Evolutionary conservation across 2,113 vertebrate species (phyloP).

Genomic region (Oryzias melastigma): DNA sequence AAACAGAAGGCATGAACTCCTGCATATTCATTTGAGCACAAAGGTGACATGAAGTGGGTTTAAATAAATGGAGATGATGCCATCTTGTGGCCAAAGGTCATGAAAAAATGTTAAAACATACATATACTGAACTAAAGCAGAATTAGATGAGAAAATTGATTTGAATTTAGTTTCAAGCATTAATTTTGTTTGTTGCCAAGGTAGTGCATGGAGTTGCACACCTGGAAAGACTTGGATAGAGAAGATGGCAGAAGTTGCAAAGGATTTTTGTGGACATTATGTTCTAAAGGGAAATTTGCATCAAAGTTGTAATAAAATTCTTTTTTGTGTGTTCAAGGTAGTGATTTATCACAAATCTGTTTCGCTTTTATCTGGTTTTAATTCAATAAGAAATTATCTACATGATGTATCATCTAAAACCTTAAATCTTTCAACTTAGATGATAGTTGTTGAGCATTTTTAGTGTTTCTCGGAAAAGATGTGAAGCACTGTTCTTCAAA

Average conservation of each 20-base stretch:
- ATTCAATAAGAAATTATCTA: too few relatives aligned
- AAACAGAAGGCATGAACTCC: conserved; percentile 9
- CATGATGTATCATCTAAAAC: neutral
- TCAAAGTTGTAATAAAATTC: conserved; percentile 14
- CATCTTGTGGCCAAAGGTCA: conserved; percentile 62
- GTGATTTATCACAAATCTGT: too few relatives aligned
- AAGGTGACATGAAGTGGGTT: neutral
- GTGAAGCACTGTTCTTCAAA: conserved; percentile 20
- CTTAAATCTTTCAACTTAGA: neutral
- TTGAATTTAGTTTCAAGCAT: neutral
- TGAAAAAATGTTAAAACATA: neutral
- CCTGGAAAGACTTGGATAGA: conserved; percentile 44
- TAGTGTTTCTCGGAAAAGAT: neutral
- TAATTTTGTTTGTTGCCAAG: conserved; percentile 4
- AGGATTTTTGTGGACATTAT: conserved; percentile 2
- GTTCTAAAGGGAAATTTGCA: conserved; percentile 20
- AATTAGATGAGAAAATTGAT: neutral
- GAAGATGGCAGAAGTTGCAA: conserved; percentile 45
- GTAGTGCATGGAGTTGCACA: conserved; percentile 34
- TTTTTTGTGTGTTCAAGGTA: conserved; percentile 13
- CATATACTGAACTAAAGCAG: neutral
- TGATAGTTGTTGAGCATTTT: neutral
- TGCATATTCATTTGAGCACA: neutral
- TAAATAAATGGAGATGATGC: conserved; percentile 46
- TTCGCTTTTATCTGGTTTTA: too few relatives aligned